Evolutionary conservation across 1,140 invertebrate species (phyloP).

Genomic region (Lucilia sericata): DNA sequence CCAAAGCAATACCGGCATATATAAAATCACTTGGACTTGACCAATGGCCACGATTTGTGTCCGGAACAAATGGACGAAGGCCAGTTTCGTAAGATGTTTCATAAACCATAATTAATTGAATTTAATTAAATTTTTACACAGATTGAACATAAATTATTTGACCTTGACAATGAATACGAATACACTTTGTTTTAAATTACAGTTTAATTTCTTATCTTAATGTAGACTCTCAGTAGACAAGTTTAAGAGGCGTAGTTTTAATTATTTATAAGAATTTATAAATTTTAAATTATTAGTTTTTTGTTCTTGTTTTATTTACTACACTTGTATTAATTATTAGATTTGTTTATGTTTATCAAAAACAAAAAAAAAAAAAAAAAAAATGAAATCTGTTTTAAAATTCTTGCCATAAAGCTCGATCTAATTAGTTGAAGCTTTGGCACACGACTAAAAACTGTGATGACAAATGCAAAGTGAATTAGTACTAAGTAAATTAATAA

Average conservation of each 20-base stretch:
- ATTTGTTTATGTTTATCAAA: background rate
- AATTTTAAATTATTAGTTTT: background rate
- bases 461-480: too few relatives aligned
- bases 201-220: too few relatives aligned
- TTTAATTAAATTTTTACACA: background rate
- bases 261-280: too few relatives aligned
- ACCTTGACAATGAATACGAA: background rate
- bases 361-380: background rate
- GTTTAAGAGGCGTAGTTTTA: background rate
- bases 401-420: slow-evolving; percentile 51
- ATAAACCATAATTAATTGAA: slow-evolving; percentile 54
- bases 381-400: too few relatives aligned
- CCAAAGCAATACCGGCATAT: slow-evolving; percentile 56
- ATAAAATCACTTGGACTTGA: slow-evolving; percentile 58
- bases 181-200: background rate
- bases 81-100: slow-evolving; percentile 62
- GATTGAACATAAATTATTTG: background rate
- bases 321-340: background rate
- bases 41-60: slow-evolving; percentile 60
- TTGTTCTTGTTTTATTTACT: background rate
- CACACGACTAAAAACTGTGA: background rate
- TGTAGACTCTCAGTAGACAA: too few relatives aligned
- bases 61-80: slow-evolving; percentile 57
- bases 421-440: slow-evolving; percentile 49
- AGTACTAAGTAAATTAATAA: too few relatives aligned